Conservation (phyloP, 2,888 invertebrate genomes). For the Nasonovia ribisnigri region DNA sequence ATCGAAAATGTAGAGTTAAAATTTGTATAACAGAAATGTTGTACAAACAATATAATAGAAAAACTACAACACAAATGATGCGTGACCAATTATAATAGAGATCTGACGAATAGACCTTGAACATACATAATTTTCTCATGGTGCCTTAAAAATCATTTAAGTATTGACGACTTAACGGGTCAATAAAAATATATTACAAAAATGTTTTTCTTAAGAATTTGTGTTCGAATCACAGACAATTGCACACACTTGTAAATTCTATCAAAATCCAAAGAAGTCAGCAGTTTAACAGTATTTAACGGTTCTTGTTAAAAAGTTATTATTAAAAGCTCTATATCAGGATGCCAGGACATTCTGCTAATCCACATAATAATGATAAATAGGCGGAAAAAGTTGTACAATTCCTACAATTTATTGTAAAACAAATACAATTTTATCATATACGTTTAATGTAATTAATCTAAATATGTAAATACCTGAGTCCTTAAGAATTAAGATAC, state of each 20-base stretch:
- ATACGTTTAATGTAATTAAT: background rate
- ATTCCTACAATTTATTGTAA: background rate
- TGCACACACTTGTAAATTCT: background rate
- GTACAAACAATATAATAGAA: conserved; percentile 55
- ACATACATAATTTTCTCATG: conserved; percentile 59
- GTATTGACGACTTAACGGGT: conserved; percentile 3
- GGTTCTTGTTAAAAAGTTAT: background rate
- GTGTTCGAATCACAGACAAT: background rate
- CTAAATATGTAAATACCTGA: conserved; percentile 3
- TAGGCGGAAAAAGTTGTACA: background rate
- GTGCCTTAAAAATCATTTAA: conserved; percentile 54
- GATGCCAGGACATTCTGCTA: too few relatives aligned
- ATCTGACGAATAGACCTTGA: conserved; percentile 58
- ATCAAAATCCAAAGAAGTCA: background rate
- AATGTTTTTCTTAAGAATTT: conserved; percentile 24
- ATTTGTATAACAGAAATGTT: conserved; percentile 58
- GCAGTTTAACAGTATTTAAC: background rate
- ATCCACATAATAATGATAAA: background rate
- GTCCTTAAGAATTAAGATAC: background rate
- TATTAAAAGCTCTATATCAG: background rate
- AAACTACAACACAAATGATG: conserved; percentile 64
- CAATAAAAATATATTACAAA: conserved; percentile 11
- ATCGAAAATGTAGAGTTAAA: conserved; percentile 4
- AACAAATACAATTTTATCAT: background rate
- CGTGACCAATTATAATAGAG: conserved; percentile 64